A percentile compares a stretch with the other conserved stretches of the same genome.
Evolutionary conservation across 1,140 invertebrate species (phyloP).

Genomic region (Augochlora pura): DNA sequence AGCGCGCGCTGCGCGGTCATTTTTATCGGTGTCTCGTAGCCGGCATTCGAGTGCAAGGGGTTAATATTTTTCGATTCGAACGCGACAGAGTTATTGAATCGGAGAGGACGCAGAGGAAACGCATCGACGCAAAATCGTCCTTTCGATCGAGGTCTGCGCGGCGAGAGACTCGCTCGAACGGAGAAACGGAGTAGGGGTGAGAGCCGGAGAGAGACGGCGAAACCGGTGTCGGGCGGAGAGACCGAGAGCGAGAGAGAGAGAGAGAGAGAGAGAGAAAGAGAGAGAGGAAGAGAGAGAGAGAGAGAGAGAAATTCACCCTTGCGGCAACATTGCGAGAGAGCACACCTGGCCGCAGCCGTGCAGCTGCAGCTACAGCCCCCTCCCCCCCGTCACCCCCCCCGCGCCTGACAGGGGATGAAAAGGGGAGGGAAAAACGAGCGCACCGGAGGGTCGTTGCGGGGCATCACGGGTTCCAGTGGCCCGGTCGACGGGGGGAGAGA

Average conservation of each 20-base stretch:
- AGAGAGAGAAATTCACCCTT: constrained; percentile 60
- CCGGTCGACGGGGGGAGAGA: constrained; percentile 28
- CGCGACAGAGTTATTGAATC: too few species aligned
- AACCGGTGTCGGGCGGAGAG: background rate
- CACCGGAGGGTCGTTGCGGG: constrained; percentile 58
- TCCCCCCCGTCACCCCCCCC: constrained; percentile 56
- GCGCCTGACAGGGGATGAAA: constrained; percentile 74
- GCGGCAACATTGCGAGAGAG: constrained; percentile 73
- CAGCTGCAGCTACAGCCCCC: constrained; percentile 75
- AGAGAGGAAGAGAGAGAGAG: background rate
- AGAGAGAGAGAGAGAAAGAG: constrained; percentile 14
- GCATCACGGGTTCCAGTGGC: constrained; percentile 49
- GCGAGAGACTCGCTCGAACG: constrained; percentile 10
- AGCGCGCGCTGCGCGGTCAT: too few species aligned
- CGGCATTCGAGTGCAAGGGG: too few species aligned
- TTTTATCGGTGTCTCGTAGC: too few species aligned
- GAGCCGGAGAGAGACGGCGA: background rate
- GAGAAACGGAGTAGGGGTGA: constrained; percentile 20
- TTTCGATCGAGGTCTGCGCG: constrained; percentile 26
- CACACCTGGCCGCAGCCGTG: constrained; percentile 76
- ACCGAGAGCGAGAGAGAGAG: background rate
- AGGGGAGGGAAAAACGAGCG: constrained; percentile 69
- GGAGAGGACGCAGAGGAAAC: background rate
- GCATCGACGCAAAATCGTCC: constrained; percentile 40
- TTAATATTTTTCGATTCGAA: too few species aligned